These are phyloP conservation scores for Cacatua alba DNA, from an alignment of 2,113 vertebrate species.

Conservation along the genomic window DNA sequence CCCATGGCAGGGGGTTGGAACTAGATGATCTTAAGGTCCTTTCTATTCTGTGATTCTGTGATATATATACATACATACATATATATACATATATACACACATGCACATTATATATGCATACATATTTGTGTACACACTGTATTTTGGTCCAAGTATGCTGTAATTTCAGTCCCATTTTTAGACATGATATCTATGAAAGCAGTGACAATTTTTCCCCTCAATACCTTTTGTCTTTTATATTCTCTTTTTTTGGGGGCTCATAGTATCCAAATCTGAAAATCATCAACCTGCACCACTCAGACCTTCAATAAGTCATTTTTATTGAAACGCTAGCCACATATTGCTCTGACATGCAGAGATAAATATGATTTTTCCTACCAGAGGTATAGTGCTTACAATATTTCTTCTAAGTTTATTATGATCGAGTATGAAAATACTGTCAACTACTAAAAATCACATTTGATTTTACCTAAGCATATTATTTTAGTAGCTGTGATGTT, in stretches of 20 bases:
- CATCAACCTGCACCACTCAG: not conserved
- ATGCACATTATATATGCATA: not conserved
- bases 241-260: rapidly evolving
- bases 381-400: not conserved
- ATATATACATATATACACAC: not conserved
- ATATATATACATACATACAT: not conserved
- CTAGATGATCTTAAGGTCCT: not conserved
- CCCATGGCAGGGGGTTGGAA: too few relatives aligned
- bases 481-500: conserved; percentile 47
- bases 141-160: not conserved
- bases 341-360: not conserved
- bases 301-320: not conserved
- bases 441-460: conserved; percentile 15
- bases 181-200: not conserved
- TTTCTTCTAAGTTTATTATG: conserved; percentile 10
- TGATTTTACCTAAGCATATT: conserved; percentile 44
- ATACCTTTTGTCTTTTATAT: not conserved
- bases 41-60: not conserved
- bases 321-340: not conserved
- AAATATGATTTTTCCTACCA: not conserved
- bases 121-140: too few relatives aligned
- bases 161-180: not conserved
- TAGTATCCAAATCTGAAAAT: not conserved
- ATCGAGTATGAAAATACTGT: not conserved
- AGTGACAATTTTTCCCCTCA: not conserved